These are phyloP conservation scores for Gasterosteus aculeatus DNA, from an alignment of 2,113 vertebrate genomes.

Conservation along the genomic window DNA sequence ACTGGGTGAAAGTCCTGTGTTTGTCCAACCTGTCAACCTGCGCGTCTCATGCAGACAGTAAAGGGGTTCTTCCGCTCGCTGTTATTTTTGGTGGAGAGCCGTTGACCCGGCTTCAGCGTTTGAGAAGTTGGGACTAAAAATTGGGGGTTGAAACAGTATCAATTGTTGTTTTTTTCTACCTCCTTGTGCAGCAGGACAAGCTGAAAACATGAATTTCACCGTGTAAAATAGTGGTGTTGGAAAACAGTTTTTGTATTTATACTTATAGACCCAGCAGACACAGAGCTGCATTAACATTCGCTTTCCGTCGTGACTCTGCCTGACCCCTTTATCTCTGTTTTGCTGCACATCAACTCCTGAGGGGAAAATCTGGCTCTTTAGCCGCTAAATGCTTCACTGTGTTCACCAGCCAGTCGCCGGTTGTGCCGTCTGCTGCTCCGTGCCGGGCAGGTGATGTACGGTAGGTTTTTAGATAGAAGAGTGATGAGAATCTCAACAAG, in stretches of 20 bases:
- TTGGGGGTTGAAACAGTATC: neutral
- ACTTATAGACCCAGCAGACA: neutral
- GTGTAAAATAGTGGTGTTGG: neutral
- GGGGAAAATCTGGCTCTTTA: neutral
- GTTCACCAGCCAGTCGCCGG: neutral
- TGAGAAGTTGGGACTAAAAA: neutral
- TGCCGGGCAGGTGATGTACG: neutral
- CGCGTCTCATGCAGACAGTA: neutral
- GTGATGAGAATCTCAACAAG: neutral
- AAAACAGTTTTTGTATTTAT: neutral
- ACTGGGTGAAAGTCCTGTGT: neutral
- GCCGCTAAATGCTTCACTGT: conserved; percentile 8
- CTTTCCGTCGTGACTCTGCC: neutral
- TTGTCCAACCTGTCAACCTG: neutral
- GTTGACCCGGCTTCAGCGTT: neutral
- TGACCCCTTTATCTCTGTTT: conserved; percentile 3
- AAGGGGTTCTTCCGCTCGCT: neutral
- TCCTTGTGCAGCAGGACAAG: neutral
- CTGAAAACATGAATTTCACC: neutral
- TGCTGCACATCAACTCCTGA: neutral
- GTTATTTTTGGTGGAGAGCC: neutral
- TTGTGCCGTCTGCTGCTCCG: neutral
- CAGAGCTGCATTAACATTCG: neutral
- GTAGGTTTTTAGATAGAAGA: neutral
- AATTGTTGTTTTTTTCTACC: neutral